Conservation (phyloP, 2,113 vertebrate species). For the Eudyptes chrysolophus region DNA sequence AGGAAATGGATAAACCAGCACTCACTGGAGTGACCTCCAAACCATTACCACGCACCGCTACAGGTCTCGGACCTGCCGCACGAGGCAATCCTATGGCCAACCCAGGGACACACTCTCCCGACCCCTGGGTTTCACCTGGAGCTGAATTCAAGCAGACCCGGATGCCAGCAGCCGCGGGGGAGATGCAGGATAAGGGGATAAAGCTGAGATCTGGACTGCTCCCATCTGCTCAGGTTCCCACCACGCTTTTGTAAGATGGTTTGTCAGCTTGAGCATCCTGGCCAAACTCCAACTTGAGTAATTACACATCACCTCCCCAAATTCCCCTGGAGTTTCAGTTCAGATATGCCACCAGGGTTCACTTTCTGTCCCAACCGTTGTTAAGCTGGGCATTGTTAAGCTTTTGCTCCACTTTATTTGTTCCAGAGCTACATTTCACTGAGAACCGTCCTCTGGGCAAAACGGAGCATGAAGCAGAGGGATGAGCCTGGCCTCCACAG, state of each 20-base stretch:
- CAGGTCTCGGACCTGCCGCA: rapidly evolving
- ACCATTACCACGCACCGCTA: background rate
- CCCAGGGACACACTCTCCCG: background rate
- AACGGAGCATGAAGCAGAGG: background rate
- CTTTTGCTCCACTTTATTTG: background rate
- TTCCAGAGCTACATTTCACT: background rate
- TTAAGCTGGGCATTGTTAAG: background rate
- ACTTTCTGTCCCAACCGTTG: background rate
- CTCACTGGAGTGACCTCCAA: background rate
- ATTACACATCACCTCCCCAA: background rate
- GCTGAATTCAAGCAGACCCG: background rate
- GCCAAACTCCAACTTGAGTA: background rate
- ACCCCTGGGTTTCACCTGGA: background rate
- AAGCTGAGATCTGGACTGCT: background rate
- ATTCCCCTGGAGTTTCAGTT: slow-evolving; percentile 4
- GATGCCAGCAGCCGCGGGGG: rapidly evolving
- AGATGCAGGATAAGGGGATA: background rate
- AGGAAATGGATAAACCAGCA: background rate
- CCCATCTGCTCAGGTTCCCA: background rate
- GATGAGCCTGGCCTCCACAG: background rate
- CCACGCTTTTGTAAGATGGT: background rate
- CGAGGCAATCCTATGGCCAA: rapidly evolving
- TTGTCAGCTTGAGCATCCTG: background rate
- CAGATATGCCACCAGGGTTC: background rate
- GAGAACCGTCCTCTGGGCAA: background rate